phyloP scores from a whole-genome alignment of 2,113 vertebrate species.

The Sisor rabdophorus region DNA sequence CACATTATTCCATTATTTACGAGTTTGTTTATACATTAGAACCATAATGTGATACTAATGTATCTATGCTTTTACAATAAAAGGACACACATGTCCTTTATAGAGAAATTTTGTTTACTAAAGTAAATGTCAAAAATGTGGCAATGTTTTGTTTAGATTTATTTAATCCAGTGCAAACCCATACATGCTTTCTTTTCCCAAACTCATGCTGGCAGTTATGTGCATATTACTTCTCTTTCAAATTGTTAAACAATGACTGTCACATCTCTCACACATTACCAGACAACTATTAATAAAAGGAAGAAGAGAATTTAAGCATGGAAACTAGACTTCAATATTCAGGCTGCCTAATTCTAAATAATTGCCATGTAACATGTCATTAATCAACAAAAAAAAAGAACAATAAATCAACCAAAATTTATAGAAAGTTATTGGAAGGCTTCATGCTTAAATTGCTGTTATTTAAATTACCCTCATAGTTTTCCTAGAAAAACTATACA shows the following conservation, averaged over 20 bases:
- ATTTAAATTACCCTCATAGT: conserved; percentile 14
- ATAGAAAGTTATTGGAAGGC: conserved; percentile 10
- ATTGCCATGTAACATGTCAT: neutral
- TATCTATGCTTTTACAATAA: neutral
- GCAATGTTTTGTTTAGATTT: conserved; percentile 12
- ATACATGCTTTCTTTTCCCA: conserved; percentile 14
- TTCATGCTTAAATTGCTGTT: conserved; percentile 25
- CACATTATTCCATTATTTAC: neutral
- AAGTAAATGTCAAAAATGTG: conserved; percentile 4
- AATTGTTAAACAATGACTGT: neutral
- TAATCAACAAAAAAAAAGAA: neutral
- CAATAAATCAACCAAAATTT: neutral
- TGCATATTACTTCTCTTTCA: conserved; percentile 12
- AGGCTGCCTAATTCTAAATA: conserved; percentile 24
- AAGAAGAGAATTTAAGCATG: neutral
- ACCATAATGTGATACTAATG: neutral
- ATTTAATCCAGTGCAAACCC: conserved; percentile 7
- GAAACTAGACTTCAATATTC: conserved; percentile 30
- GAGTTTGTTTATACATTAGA: too few relatives aligned
- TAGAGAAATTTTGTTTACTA: neutral
- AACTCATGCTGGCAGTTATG: conserved; percentile 33
- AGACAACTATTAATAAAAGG: neutral
- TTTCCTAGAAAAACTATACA: neutral
- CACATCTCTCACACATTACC: neutral
- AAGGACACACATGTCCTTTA: neutral